A percentile compares a stretch with the other conserved stretches of the same genome.
phyloP scores from a whole-genome alignment of 35 echinoderm and acorn worm species.

The Apostichopus japonicus region DNA sequence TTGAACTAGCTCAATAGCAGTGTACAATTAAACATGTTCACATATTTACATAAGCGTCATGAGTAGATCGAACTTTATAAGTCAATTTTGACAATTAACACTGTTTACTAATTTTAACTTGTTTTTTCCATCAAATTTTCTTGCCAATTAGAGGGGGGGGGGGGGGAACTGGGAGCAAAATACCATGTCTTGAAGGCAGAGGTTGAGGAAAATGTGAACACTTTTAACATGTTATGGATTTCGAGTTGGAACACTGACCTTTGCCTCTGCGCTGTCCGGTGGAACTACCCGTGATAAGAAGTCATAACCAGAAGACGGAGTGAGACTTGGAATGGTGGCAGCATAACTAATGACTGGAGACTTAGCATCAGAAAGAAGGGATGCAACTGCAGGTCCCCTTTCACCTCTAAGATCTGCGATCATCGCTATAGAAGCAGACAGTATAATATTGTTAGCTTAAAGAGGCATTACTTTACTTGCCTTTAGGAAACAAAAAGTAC shows the following conservation, averaged over 20 bases:
- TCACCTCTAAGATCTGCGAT: conserved; percentile 41
- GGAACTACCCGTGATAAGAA: conserved; percentile 69
- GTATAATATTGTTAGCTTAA: not conserved
- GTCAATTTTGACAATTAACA: no score
- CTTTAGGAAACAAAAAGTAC: not conserved
- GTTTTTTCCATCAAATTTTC: no score
- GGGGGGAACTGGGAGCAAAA: no score
- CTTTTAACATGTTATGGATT: no score
- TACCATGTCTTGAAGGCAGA: no score
- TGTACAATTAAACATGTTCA: no score
- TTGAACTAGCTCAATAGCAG: no score
- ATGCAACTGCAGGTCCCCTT: conserved; percentile 45
- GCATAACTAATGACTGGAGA: conserved; percentile 76
- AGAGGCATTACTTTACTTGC: not conserved
- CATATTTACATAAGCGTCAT: no score
- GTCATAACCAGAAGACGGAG: conserved; percentile 34
- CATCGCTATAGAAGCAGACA: not conserved
- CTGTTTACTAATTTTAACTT: no score
- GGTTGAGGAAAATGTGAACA: no score
- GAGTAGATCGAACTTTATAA: no score
- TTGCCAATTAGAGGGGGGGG: no score
- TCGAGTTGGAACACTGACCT: conserved; percentile 24
- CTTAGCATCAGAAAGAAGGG: conserved; percentile 68
- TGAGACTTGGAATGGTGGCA: conserved; percentile 60
- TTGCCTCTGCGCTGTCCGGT: conserved; percentile 51